Conservation (phyloP, 2,797 vertebrate species). For the Crocodylus rhombifer region DNA sequence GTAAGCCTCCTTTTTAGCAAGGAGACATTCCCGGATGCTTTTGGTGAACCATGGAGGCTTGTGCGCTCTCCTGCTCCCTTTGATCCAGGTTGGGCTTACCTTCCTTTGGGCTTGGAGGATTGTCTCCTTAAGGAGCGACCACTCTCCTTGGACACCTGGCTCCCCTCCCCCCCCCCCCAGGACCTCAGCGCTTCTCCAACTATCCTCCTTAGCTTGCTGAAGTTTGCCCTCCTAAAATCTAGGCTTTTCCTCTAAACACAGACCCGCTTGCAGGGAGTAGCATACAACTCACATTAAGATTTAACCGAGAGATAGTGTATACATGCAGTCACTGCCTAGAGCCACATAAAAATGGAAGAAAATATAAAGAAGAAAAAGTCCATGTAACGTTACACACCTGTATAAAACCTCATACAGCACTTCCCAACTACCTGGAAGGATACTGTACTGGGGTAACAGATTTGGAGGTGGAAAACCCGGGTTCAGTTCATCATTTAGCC, state of each 20-base stretch:
- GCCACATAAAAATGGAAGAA: neutral
- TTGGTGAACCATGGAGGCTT: too few species aligned
- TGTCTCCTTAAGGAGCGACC: too few species aligned
- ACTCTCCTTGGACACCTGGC: too few species aligned
- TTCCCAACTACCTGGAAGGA: neutral
- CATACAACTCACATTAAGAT: slow-evolving; percentile 17
- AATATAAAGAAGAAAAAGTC: neutral
- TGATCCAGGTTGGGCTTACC: too few species aligned
- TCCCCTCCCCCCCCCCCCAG: too few species aligned
- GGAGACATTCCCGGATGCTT: too few species aligned
- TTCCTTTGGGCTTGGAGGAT: too few species aligned
- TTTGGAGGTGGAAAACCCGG: neutral
- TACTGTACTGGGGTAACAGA: neutral
- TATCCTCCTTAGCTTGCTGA: too few species aligned
- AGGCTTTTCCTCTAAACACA: neutral
- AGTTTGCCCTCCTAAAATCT: too few species aligned
- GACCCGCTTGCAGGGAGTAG: neutral
- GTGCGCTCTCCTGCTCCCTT: too few species aligned
- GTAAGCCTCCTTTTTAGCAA: too few species aligned
- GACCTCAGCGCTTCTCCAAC: too few species aligned
- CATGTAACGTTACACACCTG: neutral
- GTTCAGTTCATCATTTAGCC: neutral
- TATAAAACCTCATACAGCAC: neutral
- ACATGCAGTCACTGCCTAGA: neutral
- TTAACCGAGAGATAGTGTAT: slow-evolving; percentile 31